These are phyloP conservation scores for Eucera pruinosa DNA, from an alignment of 2,888 invertebrate genomes.

Conservation along the genomic window DNA sequence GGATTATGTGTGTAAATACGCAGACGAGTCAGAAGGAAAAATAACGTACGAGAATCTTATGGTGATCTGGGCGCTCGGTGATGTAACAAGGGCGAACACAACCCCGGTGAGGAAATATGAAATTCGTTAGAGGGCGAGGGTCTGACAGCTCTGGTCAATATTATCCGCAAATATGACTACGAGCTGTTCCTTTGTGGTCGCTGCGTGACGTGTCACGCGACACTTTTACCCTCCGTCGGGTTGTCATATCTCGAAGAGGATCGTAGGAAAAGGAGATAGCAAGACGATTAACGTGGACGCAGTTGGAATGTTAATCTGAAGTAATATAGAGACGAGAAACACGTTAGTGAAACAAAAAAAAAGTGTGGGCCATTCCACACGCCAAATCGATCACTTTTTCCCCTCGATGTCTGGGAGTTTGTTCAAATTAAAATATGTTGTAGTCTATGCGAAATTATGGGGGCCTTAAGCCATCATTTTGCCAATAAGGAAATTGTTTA, in stretches of 20 bases:
- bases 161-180: constrained; percentile 78
- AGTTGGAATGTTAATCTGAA: constrained; percentile 41
- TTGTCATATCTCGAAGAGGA: constrained; percentile 39
- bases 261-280: constrained; percentile 27
- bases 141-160: constrained; percentile 77
- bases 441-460: too few relatives aligned
- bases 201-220: constrained; percentile 46
- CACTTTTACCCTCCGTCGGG: constrained; percentile 51
- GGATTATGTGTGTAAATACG: constrained; percentile 68
- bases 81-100: constrained; percentile 52
- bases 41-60: constrained; percentile 58
- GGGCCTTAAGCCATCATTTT: too few relatives aligned
- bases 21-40: constrained; percentile 55
- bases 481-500: too few relatives aligned
- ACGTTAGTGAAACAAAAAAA: too few relatives aligned
- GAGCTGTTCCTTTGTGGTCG: constrained; percentile 59
- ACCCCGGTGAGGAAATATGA: constrained; percentile 63
- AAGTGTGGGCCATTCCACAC: too few relatives aligned
- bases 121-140: constrained; percentile 70
- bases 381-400: too few relatives aligned
- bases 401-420: too few relatives aligned
- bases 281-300: constrained; percentile 54
- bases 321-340: constrained; percentile 6
- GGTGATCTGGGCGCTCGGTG: constrained; percentile 42
- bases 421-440: too few relatives aligned